These are phyloP conservation scores for Notocelia uddmanniana DNA, from an alignment of 2,888 invertebrate genomes.

Conservation along the genomic window DNA sequence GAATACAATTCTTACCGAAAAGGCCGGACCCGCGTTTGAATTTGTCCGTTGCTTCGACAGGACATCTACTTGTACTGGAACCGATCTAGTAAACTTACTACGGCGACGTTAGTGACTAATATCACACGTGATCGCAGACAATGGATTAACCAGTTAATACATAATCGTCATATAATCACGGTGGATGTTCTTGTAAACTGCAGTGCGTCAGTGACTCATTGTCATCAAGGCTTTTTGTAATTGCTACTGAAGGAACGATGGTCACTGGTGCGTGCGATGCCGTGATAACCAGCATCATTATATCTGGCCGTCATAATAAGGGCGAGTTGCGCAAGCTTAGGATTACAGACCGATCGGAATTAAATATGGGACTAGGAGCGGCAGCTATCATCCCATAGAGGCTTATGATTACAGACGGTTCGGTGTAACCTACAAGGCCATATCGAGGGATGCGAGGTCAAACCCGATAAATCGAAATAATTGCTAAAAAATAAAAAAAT, in stretches of 20 bases:
- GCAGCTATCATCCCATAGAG: too few species aligned
- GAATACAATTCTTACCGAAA: too few species aligned
- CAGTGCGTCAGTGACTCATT: conserved; percentile 28
- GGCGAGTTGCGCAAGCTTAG: neutral
- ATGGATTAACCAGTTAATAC: conserved; percentile 1
- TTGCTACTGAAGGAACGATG: conserved; percentile 15
- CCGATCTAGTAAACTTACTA: neutral
- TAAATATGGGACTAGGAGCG: too few species aligned
- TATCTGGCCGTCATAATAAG: neutral
- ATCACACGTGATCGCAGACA: conserved; percentile 11
- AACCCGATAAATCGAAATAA: too few species aligned
- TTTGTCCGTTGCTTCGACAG: too few species aligned
- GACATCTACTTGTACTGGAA: too few species aligned
- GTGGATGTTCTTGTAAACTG: neutral
- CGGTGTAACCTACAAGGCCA: too few species aligned
- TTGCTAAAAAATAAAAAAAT: too few species aligned
- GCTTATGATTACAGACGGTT: too few species aligned
- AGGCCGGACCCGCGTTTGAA: too few species aligned
- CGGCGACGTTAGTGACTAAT: neutral
- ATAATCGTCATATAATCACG: neutral
- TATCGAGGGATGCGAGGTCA: too few species aligned
- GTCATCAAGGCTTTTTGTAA: conserved; percentile 22
- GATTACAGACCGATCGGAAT: too few species aligned
- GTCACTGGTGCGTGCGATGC: conserved; percentile 1
- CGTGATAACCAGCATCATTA: neutral